Evolutionary conservation across 1,140 invertebrate species (phyloP).

Genomic region (Wiebesia pumilae): DNA sequence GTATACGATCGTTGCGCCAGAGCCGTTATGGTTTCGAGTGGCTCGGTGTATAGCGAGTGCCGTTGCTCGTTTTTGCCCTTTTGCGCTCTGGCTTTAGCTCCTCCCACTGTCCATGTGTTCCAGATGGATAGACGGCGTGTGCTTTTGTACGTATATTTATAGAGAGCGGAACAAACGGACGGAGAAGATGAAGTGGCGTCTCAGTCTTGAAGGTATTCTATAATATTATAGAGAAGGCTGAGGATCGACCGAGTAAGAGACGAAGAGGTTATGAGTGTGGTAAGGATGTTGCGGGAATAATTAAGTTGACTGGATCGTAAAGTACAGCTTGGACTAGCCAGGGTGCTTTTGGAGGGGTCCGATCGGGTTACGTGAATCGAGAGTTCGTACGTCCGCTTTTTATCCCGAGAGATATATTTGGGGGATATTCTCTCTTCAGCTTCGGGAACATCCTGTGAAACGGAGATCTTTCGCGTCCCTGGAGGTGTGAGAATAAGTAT

Average conservation of each 20-base stretch:
- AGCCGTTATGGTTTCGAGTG: slow-evolving; percentile 15
- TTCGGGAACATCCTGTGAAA: slow-evolving; percentile 11
- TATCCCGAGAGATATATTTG: slow-evolving; percentile 44
- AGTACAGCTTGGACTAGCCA: slow-evolving; percentile 50
- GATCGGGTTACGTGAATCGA: slow-evolving; percentile 8
- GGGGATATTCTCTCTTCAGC: slow-evolving; percentile 1
- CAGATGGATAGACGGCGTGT: not conserved
- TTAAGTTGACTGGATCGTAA: slow-evolving; percentile 52
- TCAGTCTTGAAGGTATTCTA: not conserved
- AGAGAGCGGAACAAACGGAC: not conserved
- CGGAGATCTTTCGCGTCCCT: slow-evolving; percentile 12
- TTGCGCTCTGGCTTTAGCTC: not conserved
- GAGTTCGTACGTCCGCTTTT: not conserved
- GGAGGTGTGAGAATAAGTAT: slow-evolving; percentile 36
- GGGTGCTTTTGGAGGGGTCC: no score
- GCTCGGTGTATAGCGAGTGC: not conserved
- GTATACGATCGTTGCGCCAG: not conserved
- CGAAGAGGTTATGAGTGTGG: no score
- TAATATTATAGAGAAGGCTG: not conserved
- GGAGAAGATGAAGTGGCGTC: not conserved
- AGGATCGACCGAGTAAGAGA: not conserved
- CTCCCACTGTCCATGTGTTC: not conserved
- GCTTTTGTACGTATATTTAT: not conserved
- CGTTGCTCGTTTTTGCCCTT: not conserved
- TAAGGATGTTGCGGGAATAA: not conserved